Evolutionary conservation across 2,113 vertebrate genomes (phyloP).

Genomic region (Choloepus hoffmanni): DNA sequence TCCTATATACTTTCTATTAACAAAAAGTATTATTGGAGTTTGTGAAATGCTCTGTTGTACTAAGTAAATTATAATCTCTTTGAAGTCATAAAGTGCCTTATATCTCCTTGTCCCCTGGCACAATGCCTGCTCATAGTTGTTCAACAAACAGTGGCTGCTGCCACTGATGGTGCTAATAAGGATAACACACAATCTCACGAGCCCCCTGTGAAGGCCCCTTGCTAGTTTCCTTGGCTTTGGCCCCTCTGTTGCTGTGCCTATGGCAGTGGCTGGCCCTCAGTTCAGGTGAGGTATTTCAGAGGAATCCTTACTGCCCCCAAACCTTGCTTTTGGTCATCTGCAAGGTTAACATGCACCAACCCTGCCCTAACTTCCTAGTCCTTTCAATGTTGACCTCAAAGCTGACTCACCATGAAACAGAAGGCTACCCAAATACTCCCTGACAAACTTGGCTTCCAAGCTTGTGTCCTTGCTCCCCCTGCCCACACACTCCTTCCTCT

Average conservation of each 20-base stretch:
- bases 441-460: neutral
- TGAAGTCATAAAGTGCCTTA: neutral
- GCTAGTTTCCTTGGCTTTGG: neutral
- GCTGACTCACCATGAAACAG: neutral
- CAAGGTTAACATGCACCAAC: neutral
- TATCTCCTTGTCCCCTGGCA: neutral
- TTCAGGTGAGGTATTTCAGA: neutral
- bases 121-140: neutral
- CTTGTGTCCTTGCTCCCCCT: too few relatives aligned
- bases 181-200: accelerated
- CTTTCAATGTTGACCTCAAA: neutral
- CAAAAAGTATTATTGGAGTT: neutral
- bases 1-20: neutral
- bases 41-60: neutral
- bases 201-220: accelerated
- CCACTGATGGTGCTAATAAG: neutral
- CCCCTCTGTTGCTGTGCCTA: neutral
- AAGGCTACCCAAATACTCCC: neutral
- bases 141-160: neutral
- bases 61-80: neutral
- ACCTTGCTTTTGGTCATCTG: neutral
- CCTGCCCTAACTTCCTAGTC: neutral
- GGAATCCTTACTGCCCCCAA: neutral
- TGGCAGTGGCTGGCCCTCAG: neutral
- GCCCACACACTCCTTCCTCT: neutral